Percentiles rank a stretch among this genome's conserved stretches.
phyloP scores from a whole-genome alignment of 1,140 invertebrate genomes.

The Pogonus chalceus region DNA sequence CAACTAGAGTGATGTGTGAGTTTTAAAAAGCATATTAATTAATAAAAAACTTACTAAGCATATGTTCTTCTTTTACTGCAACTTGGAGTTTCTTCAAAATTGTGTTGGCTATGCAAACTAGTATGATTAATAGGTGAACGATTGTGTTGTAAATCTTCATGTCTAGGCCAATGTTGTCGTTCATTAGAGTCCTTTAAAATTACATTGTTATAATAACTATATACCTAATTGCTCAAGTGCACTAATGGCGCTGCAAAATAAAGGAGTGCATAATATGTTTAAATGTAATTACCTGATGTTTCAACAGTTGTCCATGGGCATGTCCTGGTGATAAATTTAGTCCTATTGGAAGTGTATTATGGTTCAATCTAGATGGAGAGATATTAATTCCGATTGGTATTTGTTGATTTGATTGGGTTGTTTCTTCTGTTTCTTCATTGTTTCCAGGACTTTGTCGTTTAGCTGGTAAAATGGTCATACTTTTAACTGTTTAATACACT shows the following conservation, averaged over 20 bases:
- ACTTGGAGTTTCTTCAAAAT: neutral
- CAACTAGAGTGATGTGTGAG: neutral
- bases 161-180: neutral
- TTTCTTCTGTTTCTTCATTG: neutral
- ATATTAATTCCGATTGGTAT: neutral
- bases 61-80: neutral
- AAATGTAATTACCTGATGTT: neutral
- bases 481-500: neutral
- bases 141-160: neutral
- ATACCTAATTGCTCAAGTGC: no score
- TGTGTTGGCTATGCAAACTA: neutral
- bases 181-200: neutral
- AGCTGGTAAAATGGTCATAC: neutral
- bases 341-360: neutral
- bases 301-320: neutral
- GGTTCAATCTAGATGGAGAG: neutral
- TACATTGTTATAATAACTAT: neutral
- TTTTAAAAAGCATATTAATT: neutral
- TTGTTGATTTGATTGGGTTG: neutral
- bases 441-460: neutral
- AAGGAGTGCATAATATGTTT: neutral
- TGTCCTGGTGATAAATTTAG: neutral
- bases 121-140: neutral
- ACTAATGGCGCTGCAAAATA: neutral
- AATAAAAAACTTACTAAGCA: neutral